phyloP scores from a whole-genome alignment of 2,797 vertebrate genomes.

The Syngnathus rostellatus region DNA sequence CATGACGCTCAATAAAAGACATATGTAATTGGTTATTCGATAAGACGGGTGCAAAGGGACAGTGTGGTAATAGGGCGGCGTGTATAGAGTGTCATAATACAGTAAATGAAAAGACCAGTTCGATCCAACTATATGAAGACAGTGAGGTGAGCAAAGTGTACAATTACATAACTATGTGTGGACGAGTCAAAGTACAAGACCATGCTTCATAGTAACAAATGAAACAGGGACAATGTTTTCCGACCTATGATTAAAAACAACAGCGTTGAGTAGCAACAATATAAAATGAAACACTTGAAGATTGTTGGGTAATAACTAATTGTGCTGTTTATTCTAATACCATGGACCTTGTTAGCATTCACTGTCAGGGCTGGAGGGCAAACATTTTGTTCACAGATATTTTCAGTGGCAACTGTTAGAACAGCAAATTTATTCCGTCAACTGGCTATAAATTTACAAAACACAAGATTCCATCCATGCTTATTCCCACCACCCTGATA shows the following conservation, averaged over 20 bases:
- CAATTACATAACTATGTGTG: background rate
- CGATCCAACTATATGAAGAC: background rate
- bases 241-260: conserved; percentile 16
- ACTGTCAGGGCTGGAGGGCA: conserved; percentile 29
- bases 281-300: conserved; percentile 24
- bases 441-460: background rate
- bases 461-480: background rate
- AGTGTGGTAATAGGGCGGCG: background rate
- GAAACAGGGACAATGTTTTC: conserved; percentile 11
- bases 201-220: background rate
- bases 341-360: conserved; percentile 30
- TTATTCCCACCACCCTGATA: background rate
- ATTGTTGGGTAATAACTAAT: conserved; percentile 35
- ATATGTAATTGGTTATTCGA: background rate
- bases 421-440: background rate
- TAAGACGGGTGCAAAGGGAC: background rate
- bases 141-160: background rate
- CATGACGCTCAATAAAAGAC: background rate
- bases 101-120: background rate
- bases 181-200: background rate
- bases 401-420: conserved; percentile 22
- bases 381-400: conserved; percentile 30
- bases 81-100: background rate
- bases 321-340: conserved; percentile 31
- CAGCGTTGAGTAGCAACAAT: conserved; percentile 32